phyloP scores from a whole-genome alignment of 1,140 invertebrate genomes.

The Trachelipus rathkii region DNA sequence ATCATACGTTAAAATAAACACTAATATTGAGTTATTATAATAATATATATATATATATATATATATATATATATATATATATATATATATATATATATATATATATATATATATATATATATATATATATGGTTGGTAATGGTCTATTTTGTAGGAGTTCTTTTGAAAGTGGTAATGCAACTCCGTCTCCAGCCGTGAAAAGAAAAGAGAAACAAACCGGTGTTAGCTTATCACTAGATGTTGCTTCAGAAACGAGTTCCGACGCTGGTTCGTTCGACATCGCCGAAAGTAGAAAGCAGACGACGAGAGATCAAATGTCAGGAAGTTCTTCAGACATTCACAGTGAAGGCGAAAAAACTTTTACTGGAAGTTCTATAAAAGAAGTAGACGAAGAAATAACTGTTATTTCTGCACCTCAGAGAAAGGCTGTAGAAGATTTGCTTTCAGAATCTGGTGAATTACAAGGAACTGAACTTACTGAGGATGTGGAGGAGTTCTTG shows the following conservation, averaged over 20 bases:
- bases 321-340: neutral
- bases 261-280: neutral
- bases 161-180: neutral
- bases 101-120: constrained; percentile 21
- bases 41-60: constrained; percentile 22
- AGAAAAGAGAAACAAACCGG: neutral
- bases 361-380: neutral
- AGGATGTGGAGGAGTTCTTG: neutral
- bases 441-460: neutral
- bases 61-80: constrained; percentile 22
- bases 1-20: too few relatives aligned
- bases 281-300: neutral
- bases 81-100: constrained; percentile 17
- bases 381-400: neutral
- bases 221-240: neutral
- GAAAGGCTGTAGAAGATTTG: neutral
- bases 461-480: neutral
- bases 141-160: neutral
- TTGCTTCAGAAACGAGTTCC: neutral
- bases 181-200: neutral
- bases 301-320: neutral
- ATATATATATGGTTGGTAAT: neutral
- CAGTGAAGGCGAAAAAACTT: neutral
- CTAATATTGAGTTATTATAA: too few relatives aligned
- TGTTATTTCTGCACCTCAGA: neutral